Conservation (phyloP, 2,113 vertebrate species). For the Antechinus flavipes region DNA sequence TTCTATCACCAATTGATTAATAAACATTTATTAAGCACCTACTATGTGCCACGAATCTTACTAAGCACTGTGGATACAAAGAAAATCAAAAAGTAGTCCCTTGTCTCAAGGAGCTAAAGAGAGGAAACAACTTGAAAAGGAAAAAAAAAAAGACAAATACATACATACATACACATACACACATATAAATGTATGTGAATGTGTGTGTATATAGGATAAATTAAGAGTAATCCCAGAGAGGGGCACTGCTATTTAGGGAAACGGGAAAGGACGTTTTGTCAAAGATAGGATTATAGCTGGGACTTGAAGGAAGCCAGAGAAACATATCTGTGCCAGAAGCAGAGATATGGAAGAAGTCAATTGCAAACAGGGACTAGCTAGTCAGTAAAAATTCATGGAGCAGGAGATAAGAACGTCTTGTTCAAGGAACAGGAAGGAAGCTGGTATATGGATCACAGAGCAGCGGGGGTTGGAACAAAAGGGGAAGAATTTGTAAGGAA, state of each 20-base stretch:
- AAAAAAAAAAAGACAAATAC: neutral
- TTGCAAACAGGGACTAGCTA: neutral
- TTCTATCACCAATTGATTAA: neutral
- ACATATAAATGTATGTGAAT: no score
- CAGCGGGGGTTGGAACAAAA: no score
- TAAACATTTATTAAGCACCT: neutral
- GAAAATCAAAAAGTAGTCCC: neutral
- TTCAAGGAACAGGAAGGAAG: neutral
- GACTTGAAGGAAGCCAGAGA: neutral
- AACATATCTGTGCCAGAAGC: no score
- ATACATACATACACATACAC: no score
- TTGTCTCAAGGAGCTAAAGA: neutral
- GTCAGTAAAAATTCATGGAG: neutral
- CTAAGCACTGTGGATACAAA: neutral
- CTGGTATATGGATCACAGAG: neutral
- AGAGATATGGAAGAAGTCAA: neutral
- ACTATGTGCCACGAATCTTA: neutral
- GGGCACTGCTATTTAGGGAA: neutral
- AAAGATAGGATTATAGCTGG: neutral
- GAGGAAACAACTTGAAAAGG: neutral
- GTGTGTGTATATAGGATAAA: neutral
- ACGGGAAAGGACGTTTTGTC: neutral
- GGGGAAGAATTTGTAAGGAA: neutral
- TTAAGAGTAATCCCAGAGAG: neutral
- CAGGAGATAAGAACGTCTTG: neutral